These are phyloP conservation scores for Sebastes vulpes DNA, from an alignment of 2,797 vertebrate genomes.

Conservation along the genomic window DNA sequence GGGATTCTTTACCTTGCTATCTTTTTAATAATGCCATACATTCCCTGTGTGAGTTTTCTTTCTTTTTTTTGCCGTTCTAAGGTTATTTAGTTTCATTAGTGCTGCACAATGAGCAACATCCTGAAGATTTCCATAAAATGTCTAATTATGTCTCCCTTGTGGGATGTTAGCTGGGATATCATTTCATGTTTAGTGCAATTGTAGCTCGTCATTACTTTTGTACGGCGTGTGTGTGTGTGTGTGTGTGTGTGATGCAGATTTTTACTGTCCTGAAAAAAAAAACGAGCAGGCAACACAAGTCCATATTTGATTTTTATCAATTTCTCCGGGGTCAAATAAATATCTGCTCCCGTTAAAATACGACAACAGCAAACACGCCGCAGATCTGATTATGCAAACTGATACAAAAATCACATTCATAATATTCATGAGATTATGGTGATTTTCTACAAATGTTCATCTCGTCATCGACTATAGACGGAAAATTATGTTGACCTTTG, in stretches of 20 bases:
- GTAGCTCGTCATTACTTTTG: background rate
- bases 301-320: slow-evolving; percentile 41
- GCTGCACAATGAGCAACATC: slow-evolving; percentile 35
- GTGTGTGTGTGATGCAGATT: background rate
- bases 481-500: slow-evolving; percentile 72
- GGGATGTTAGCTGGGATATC: slow-evolving; percentile 18
- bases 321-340: slow-evolving; percentile 45
- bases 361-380: background rate
- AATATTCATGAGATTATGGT: slow-evolving; percentile 64
- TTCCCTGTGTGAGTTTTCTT: background rate
- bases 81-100: slow-evolving; percentile 47
- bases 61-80: background rate
- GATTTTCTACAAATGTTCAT: slow-evolving; percentile 48
- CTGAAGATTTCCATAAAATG: slow-evolving; percentile 43
- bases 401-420: slow-evolving; percentile 37
- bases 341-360: slow-evolving; percentile 15
- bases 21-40: slow-evolving; percentile 29
- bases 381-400: slow-evolving; percentile 57
- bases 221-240: background rate
- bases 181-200: slow-evolving; percentile 19
- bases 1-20: slow-evolving; percentile 34
- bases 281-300: background rate
- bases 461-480: slow-evolving; percentile 26
- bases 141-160: slow-evolving; percentile 35
- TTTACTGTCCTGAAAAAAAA: slow-evolving; percentile 10